phyloP scores from a whole-genome alignment of 2,888 invertebrate species.

The Tachina fera region DNA sequence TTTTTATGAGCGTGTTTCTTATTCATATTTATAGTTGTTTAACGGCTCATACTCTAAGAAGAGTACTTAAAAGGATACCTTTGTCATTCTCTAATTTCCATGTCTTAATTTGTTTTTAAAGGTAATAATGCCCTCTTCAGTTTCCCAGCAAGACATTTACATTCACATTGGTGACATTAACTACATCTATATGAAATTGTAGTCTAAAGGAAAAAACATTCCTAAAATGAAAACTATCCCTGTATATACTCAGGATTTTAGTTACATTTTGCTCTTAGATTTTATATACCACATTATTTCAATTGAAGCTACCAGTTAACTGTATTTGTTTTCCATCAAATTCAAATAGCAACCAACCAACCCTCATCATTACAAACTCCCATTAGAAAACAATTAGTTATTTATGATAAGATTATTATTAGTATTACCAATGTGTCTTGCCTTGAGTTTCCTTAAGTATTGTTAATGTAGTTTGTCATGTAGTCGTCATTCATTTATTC shows the following conservation, averaged over 20 bases:
- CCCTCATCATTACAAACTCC: neutral
- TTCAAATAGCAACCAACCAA: neutral
- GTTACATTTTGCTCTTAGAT: neutral
- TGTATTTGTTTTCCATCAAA: neutral
- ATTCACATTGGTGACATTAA: too few relatives aligned
- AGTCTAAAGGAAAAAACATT: too few relatives aligned
- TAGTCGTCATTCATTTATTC: slow-evolving; percentile 7
- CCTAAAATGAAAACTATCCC: too few relatives aligned
- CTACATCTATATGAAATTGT: too few relatives aligned
- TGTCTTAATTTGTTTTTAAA: too few relatives aligned
- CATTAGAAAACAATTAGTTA: slow-evolving; percentile 29
- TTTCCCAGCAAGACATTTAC: too few relatives aligned
- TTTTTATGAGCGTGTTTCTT: too few relatives aligned
- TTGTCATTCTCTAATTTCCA: too few relatives aligned
- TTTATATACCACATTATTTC: neutral
- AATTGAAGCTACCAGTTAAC: slow-evolving; percentile 3
- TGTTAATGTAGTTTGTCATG: slow-evolving; percentile 18
- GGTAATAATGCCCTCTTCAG: too few relatives aligned
- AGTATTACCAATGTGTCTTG: slow-evolving; percentile 4
- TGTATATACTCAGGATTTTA: neutral
- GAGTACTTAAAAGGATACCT: too few relatives aligned
- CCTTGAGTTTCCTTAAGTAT: neutral
- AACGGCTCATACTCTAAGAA: too few relatives aligned
- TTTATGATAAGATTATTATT: neutral
- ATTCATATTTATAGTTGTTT: too few relatives aligned